phyloP scores from a whole-genome alignment of 2,888 invertebrate species.

The Drosophila heteroneura region DNA sequence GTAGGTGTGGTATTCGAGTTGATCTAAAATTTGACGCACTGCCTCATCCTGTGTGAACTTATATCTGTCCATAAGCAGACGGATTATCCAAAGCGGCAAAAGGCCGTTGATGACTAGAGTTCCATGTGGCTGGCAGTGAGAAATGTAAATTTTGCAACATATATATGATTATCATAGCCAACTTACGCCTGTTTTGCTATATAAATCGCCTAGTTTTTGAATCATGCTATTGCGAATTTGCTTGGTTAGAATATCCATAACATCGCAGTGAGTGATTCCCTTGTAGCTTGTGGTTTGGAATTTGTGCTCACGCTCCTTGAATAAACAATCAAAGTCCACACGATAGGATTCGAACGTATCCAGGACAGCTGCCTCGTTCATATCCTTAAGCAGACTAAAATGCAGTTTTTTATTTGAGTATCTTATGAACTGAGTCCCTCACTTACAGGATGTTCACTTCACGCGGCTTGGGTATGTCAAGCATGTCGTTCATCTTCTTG shows the following conservation, averaged over 20 bases:
- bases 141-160: background rate
- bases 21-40: constrained; percentile 72
- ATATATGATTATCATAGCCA: background rate
- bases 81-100: constrained; percentile 81
- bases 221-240: constrained; percentile 63
- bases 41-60: constrained; percentile 69
- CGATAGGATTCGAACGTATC: constrained; percentile 53
- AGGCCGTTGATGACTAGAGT: constrained; percentile 79
- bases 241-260: constrained; percentile 64
- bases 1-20: constrained; percentile 69
- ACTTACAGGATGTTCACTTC: constrained; percentile 61
- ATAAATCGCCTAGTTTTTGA: constrained; percentile 46
- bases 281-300: constrained; percentile 43
- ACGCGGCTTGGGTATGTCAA: constrained; percentile 47
- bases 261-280: constrained; percentile 61
- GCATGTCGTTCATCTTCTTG: constrained; percentile 34
- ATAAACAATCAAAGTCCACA: constrained; percentile 57
- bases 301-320: constrained; percentile 53
- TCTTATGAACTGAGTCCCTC: background rate
- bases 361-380: constrained; percentile 53
- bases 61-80: constrained; percentile 79
- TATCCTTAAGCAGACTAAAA: constrained; percentile 53
- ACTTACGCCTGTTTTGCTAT: constrained; percentile 51
- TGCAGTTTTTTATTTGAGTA: background rate
- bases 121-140: constrained; percentile 57